Conservation (phyloP, 37 sponge, comb jelly and placozoan genomes). For the Mnemiopsis leidyi region DNA sequence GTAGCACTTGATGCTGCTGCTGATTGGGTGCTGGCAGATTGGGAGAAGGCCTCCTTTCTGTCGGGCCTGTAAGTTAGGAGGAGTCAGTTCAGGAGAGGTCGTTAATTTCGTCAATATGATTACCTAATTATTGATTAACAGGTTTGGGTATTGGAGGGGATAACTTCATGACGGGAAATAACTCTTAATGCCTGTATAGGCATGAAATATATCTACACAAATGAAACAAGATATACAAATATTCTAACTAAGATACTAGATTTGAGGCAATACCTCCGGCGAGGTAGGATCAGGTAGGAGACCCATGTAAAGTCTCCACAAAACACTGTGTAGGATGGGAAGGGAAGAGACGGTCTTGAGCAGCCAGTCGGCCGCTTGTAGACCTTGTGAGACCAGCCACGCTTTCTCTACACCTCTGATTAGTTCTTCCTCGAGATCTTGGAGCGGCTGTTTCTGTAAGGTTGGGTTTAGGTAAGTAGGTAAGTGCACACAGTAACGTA, state of each 20-base stretch:
- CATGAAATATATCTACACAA: too few relatives aligned
- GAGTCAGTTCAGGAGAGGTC: too few relatives aligned
- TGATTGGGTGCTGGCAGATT: conserved; percentile 52
- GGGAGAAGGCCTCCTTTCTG: conserved; percentile 7
- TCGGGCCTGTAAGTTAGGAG: conserved; percentile 11
- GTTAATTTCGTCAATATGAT: too few relatives aligned
- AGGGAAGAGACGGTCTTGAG: conserved; percentile 20
- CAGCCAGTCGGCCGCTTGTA: conserved; percentile 49
- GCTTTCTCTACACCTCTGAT: conserved; percentile 59
- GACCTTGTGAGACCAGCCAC: conserved; percentile 52
- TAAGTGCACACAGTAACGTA: too few relatives aligned
- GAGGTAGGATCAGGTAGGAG: conserved; percentile 19
- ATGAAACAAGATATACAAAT: too few relatives aligned
- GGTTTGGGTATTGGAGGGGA: too few relatives aligned
- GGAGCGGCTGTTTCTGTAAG: conserved; percentile 57
- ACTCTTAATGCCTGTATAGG: too few relatives aligned
- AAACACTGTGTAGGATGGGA: conserved; percentile 28
- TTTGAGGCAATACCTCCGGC: not conserved
- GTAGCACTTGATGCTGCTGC: conserved; percentile 54
- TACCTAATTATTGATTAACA: too few relatives aligned
- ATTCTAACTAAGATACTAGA: too few relatives aligned
- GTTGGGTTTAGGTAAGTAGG: too few relatives aligned
- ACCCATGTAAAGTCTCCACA: conserved; percentile 63
- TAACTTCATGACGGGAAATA: too few relatives aligned
- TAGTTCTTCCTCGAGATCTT: conserved; percentile 50